Percentiles rank a stretch among this genome's conserved stretches.
phyloP scores from a whole-genome alignment of 2,113 vertebrate species.

The Apaloderma vittatum region DNA sequence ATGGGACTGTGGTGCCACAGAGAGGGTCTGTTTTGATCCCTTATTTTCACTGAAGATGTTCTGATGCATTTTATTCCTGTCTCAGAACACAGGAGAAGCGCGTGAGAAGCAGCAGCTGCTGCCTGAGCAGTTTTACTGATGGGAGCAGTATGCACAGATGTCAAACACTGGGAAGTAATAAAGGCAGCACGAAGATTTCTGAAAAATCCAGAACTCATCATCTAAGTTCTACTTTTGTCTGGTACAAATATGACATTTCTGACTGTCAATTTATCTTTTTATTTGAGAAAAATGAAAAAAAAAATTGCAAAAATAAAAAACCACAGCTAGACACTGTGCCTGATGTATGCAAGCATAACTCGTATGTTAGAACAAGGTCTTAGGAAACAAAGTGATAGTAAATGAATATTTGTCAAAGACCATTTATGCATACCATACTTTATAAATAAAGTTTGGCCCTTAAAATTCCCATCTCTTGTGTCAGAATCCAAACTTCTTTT shows the following conservation, averaged over 20 bases:
- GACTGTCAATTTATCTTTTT: neutral
- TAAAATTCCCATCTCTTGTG: neutral
- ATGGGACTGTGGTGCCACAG: neutral
- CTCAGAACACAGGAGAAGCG: neutral
- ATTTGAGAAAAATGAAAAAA: neutral
- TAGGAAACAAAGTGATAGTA: neutral
- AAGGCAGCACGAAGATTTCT: neutral
- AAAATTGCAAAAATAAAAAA: neutral
- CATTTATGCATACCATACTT: neutral
- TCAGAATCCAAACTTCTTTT: neutral
- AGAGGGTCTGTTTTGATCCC: neutral
- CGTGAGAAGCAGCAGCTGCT: neutral
- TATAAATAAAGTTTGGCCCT: neutral
- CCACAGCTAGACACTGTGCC: neutral
- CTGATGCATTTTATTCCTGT: neutral
- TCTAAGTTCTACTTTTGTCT: neutral
- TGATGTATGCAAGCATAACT: neutral
- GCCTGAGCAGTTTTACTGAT: neutral
- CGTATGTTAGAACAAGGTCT: neutral
- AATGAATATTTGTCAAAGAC: neutral
- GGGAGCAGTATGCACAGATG: neutral
- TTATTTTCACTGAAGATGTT: neutral
- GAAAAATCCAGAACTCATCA: neutral
- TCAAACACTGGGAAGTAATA: neutral
- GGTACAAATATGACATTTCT: neutral